Base-by-base conservation (phyloP, 2,113 vertebrate species). In the Sardina pilchardus region DNA sequence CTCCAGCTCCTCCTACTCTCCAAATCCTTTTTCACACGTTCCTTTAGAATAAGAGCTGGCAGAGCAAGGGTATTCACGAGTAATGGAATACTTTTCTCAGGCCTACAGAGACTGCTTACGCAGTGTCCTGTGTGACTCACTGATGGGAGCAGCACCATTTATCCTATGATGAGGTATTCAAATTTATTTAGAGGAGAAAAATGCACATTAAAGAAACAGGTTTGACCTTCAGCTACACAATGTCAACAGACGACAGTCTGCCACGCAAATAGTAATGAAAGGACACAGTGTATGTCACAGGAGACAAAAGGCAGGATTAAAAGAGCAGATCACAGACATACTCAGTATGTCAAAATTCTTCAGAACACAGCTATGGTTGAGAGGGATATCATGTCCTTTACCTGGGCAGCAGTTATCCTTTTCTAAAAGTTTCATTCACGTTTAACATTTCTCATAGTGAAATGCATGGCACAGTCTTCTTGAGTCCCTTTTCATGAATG, bases 81-180 rank as follows among this genome's bases (percentile, higher is more conserved):
- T 92, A 94, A 93, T 94, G 93, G 93, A 94, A 93, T 91, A 92
- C 88, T 93, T 90, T 89, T 92, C 87, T 81, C 48, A 82, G 84
- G 81, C 63, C 85, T 86, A 87, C 17, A 90, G 88, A 85, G 53
- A 34, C 88, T 93, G 92, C 94, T 91, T 93, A 92, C 92, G 87
- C 90, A 94, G 83, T 36, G 43, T 85, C 91, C 10, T 14, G 82
- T 83, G 85, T 94, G 91, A 94, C 88, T 94, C 92, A 94, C 85
- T 89, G 90, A 84, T 81, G 91, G 90, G 89, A 87, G 86, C 84
- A 82, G 88, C 86, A 78, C 85, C 83, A 81, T 88, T 82, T 82
- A 90, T 71, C 85, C 24, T 91, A 88, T 86, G 90, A 85, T 90
- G 88, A 63, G 83, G 90, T 87, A 91, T 93, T 91, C 87, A 93